These are phyloP conservation scores for Papilio protenor DNA, from an alignment of 2,888 invertebrate species.

Conservation along the genomic window DNA sequence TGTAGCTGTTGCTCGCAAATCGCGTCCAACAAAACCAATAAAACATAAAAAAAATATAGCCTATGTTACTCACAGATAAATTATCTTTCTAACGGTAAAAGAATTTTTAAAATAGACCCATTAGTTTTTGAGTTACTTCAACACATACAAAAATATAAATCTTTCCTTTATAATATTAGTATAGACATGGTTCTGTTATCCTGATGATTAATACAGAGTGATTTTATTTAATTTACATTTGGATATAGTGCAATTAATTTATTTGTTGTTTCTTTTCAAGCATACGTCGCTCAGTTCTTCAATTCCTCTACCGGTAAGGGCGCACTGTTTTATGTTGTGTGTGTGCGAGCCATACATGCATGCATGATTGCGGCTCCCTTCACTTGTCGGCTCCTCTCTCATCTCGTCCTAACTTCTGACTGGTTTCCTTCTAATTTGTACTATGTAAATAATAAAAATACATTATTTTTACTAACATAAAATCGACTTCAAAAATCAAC, in stretches of 20 bases:
- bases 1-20: no score
- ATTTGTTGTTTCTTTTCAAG: slow-evolving; percentile 64
- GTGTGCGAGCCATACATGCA: not conserved
- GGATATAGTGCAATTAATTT: slow-evolving; percentile 26
- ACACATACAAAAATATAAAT: no score
- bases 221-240: not conserved
- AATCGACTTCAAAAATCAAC: no score
- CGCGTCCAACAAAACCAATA: no score
- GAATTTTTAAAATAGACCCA: no score
- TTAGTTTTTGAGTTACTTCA: no score
- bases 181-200: no score
- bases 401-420: not conserved
- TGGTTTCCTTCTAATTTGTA: not conserved
- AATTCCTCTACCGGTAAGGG: slow-evolving; percentile 73
- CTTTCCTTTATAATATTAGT: no score
- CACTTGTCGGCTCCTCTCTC: not conserved
- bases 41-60: no score
- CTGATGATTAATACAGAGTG: not conserved
- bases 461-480: no score
- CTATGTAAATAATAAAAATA: not conserved
- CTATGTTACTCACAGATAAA: no score
- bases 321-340: slow-evolving; percentile 27
- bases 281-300: slow-evolving; percentile 80
- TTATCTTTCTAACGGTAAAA: no score
- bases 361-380: not conserved